Base-by-base conservation (phyloP, 2,113 vertebrate species). In the Gobius niger region DNA sequence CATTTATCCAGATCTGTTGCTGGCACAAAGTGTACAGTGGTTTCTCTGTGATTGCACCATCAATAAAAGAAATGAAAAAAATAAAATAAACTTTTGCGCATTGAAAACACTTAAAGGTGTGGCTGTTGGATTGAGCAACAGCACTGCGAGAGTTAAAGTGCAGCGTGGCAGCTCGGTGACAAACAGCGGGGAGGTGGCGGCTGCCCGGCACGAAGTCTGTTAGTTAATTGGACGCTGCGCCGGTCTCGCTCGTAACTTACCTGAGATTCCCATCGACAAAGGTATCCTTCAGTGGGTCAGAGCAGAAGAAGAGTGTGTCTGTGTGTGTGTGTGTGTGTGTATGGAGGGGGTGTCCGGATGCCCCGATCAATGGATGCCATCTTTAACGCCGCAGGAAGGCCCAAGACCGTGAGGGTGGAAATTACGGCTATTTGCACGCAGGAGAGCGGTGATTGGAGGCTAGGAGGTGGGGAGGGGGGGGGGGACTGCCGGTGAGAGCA, bases 231-330 rank as follows among this genome's bases (percentile, higher is more conserved):
- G 70, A 74, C 81, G 66, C 74, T 18, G 9, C 65, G 40, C 24
- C 62, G 47, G 69, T 52, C 77, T 6, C 1, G 54, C 72, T 83
- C 67, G 40, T 78, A 86, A 88, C 75, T 82, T 86, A 88, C 81
- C 78, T 81, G 79, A 77, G 85, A 83, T 85, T 81, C 76, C 50
- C 54, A 88, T 87, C 67, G 86, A 85, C 83, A 80, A 18, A 82
- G 76, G 60, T 59, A 86, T 86, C 50, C 79, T 84, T 82, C 79
- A 83, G 47, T 10, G 0, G 47, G 8, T 40, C 44, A 18, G 50
- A 4, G 40, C 24, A 34, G 14, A 11, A 11, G 46, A 19, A 40
- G 44, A 12, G 15, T 11, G 1, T 40, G 46, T 12, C 4, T 54
- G 54, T 9, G 14, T 4, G 19, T 18, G 19, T 14, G 47, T 15